Conservation (phyloP, 2,797 vertebrate genomes). For the Coregonus suidteri region DNA sequence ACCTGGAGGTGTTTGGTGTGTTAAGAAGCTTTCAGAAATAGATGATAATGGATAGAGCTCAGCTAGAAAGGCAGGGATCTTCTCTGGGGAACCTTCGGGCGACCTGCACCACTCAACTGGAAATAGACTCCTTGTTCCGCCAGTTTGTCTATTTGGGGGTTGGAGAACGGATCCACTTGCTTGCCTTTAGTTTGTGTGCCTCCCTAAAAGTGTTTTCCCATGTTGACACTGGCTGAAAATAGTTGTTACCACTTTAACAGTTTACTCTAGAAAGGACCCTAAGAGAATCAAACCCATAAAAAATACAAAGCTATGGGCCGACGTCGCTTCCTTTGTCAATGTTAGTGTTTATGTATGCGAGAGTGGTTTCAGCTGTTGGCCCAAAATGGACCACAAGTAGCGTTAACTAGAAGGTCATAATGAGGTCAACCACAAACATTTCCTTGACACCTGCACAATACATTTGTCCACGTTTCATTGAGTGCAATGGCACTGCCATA, state of each 20-base stretch:
- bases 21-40: conserved; percentile 32
- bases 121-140: conserved; percentile 23
- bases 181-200: conserved; percentile 10
- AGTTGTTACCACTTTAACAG: background rate
- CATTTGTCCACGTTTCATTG: background rate
- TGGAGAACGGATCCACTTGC: conserved; percentile 9
- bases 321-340: background rate
- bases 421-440: background rate
- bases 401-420: background rate
- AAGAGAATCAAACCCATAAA: background rate
- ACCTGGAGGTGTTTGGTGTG: conserved; percentile 1
- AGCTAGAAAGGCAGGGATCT: conserved; percentile 7
- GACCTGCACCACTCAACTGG: background rate
- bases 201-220: background rate
- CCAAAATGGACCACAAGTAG: background rate
- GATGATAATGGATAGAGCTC: conserved; percentile 20
- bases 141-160: conserved; percentile 21
- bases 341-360: background rate
- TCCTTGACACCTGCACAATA: conserved; percentile 3
- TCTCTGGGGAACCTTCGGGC: conserved; percentile 7
- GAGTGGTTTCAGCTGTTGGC: background rate
- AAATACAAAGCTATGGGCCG: background rate
- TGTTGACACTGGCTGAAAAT: background rate
- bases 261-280: conserved; percentile 13
- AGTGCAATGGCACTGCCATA: background rate